A percentile compares a stretch with the other conserved stretches of the same genome.
Conservation (phyloP, 2,113 vertebrate genomes). For the Indicator indicator region DNA sequence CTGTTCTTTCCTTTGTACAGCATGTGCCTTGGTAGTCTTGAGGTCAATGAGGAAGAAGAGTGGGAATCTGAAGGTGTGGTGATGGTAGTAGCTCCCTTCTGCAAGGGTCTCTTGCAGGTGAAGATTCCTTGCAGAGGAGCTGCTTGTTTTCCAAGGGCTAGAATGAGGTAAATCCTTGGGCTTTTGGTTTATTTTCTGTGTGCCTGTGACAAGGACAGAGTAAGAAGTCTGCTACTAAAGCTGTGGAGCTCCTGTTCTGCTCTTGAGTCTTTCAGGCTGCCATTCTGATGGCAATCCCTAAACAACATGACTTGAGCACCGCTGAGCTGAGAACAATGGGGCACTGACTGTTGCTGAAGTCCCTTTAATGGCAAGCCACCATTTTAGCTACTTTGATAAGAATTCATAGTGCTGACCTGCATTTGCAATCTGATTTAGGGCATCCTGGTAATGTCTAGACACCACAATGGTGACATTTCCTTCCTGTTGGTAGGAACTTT, state of each 20-base stretch:
- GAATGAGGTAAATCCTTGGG: neutral
- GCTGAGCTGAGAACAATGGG: neutral
- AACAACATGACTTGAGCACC: rapidly evolving
- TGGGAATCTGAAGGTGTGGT: neutral
- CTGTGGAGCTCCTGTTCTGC: neutral
- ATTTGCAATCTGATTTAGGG: neutral
- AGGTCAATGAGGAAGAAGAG: neutral
- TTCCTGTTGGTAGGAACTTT: neutral
- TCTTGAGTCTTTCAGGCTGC: neutral
- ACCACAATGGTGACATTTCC: neutral
- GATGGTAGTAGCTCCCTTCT: neutral
- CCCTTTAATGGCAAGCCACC: neutral
- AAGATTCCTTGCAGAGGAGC: neutral
- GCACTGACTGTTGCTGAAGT: neutral
- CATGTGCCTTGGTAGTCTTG: rapidly evolving
- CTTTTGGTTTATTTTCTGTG: neutral
- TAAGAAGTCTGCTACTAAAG: neutral
- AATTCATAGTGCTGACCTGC: neutral
- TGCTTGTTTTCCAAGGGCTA: neutral
- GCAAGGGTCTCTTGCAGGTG: neutral
- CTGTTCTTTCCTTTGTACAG: neutral
- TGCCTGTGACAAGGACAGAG: neutral
- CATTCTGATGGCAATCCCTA: neutral
- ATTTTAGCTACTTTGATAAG: neutral
- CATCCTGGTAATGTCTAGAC: neutral